Conservation (phyloP, 2,113 vertebrate genomes). For the Scytalopus superciliaris region DNA sequence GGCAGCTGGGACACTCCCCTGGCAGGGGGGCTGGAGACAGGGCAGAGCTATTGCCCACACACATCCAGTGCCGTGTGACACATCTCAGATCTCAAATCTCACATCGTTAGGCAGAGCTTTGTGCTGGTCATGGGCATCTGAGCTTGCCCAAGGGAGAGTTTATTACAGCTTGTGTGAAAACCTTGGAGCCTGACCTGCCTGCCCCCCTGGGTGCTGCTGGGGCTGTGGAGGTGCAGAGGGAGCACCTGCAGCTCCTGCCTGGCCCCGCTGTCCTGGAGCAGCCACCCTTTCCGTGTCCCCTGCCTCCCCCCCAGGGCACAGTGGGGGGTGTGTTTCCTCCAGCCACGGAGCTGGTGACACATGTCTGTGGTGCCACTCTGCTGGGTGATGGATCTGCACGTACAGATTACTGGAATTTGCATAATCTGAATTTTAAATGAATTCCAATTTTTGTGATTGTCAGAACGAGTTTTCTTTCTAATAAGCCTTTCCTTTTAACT, state of each 20-base stretch:
- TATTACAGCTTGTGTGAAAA: not conserved
- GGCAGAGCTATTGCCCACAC: not conserved
- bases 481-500: constrained; percentile 3
- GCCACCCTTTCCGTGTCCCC: rapidly evolving
- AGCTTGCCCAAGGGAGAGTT: not conserved
- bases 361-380: not conserved
- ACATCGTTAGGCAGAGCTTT: not conserved
- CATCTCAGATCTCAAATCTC: not conserved
- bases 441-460: constrained; percentile 32
- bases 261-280: rapidly evolving
- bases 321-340: not conserved
- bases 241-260: not conserved
- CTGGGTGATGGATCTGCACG: not conserved
- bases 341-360: not conserved
- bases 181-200: not conserved
- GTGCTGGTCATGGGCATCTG: not conserved
- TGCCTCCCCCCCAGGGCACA: rapidly evolving
- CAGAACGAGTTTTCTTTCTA: not conserved
- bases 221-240: not conserved
- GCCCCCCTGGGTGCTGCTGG: not conserved
- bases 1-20: rapidly evolving
- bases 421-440: constrained; percentile 53
- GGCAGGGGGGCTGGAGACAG: not conserved
- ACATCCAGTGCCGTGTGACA: not conserved
- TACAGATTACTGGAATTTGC: constrained; percentile 41